A percentile compares a stretch with the other conserved stretches of the same genome.
phyloP scores from a whole-genome alignment of 2,888 invertebrate genomes.

The Cyclophora punctaria region DNA sequence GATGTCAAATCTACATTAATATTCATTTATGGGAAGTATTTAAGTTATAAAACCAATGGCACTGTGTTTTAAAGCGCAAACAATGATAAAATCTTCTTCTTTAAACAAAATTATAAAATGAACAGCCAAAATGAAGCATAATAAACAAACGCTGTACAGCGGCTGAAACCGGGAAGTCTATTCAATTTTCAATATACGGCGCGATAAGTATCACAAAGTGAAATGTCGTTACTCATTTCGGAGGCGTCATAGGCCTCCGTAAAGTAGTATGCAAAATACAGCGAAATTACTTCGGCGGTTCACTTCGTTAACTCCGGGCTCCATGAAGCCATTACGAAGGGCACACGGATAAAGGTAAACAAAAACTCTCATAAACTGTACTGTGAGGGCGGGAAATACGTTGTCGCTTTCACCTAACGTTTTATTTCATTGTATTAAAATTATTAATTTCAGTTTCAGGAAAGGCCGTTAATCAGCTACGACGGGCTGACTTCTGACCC shows the following conservation, averaged over 20 bases:
- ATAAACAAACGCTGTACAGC: background rate
- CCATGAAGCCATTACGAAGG: conserved; percentile 20
- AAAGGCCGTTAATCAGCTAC: no score
- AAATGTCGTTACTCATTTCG: conserved; percentile 17
- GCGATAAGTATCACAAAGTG: conserved; percentile 17
- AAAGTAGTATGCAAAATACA: conserved; percentile 21
- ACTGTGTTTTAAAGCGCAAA: no score
- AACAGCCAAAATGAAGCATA: background rate
- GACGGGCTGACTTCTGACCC: no score
- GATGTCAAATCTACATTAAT: no score
- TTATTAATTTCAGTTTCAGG: no score
- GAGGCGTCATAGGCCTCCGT: conserved; percentile 13
- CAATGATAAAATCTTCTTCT: no score
- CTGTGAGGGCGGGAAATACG: conserved; percentile 10
- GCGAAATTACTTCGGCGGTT: conserved; percentile 17
- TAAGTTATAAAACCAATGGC: no score
- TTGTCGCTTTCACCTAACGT: no score
- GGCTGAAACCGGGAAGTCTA: conserved; percentile 4
- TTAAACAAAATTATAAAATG: no score
- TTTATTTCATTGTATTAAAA: no score
- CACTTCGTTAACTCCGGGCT: conserved; percentile 18
- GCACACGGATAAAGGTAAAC: conserved; percentile 18
- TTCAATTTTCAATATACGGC: conserved; percentile 14
- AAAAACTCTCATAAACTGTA: conserved; percentile 19
- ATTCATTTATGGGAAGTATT: no score